These are phyloP conservation scores for Drosophila tristis DNA, from an alignment of 1,140 invertebrate genomes.

Conservation along the genomic window DNA sequence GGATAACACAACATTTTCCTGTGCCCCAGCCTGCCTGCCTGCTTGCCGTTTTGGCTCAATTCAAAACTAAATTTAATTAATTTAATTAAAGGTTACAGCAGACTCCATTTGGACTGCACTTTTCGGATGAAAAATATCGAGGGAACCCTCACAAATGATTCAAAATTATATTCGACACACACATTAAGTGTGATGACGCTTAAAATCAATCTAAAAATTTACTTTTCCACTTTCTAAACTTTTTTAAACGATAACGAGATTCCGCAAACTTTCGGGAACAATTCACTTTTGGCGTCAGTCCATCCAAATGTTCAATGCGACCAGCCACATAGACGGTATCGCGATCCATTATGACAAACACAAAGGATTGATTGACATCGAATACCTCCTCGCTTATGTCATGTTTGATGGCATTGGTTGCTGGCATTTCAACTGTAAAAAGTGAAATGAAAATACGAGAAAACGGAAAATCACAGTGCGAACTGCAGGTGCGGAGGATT, in stretches of 20 bases:
- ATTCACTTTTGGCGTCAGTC: too few relatives aligned
- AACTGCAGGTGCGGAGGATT: too few relatives aligned
- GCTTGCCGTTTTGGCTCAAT: conserved; percentile 11
- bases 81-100: background rate
- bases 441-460: background rate
- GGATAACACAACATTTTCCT: conserved; percentile 46
- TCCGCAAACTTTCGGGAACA: too few relatives aligned
- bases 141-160: too few relatives aligned
- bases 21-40: background rate
- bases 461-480: too few relatives aligned
- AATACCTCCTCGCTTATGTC: background rate
- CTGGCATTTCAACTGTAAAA: conserved; percentile 7
- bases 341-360: conserved; percentile 29
- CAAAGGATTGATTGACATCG: conserved; percentile 28
- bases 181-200: too few relatives aligned
- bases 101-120: too few relatives aligned
- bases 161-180: too few relatives aligned
- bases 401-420: background rate
- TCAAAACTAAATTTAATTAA: conserved; percentile 59
- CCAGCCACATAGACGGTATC: conserved; percentile 31
- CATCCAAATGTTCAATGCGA: conserved; percentile 3
- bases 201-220: too few relatives aligned
- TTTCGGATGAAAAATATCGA: too few relatives aligned
- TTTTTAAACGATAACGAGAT: too few relatives aligned
- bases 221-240: too few relatives aligned